These are phyloP conservation scores for Phylloscopus whistleri DNA, from an alignment of 2,113 vertebrate species.

Conservation along the genomic window DNA sequence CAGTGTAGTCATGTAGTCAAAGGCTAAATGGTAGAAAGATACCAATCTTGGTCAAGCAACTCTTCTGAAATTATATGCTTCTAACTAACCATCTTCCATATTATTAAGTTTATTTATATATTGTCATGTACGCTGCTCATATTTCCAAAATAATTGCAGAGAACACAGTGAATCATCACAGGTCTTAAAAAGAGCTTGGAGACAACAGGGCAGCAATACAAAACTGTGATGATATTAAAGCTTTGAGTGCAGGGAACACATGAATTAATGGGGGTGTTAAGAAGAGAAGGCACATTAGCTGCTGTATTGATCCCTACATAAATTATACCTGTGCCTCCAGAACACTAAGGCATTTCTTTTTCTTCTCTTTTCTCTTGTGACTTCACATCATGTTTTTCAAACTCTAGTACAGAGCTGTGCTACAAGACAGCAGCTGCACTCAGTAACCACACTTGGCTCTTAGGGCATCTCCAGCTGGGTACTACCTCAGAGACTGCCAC, in stretches of 20 bases:
- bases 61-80: slow-evolving; percentile 50
- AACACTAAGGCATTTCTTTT: background rate
- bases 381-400: background rate
- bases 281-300: background rate
- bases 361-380: background rate
- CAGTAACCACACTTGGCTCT: background rate
- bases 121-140: background rate
- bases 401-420: background rate
- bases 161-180: background rate
- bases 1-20: background rate
- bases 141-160: slow-evolving; percentile 13
- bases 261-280: background rate
- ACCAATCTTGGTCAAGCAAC: slow-evolving; percentile 36
- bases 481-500: background rate
- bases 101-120: slow-evolving; percentile 15
- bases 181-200: background rate
- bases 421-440: background rate
- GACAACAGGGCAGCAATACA: background rate
- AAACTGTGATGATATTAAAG: background rate
- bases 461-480: background rate
- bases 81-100: background rate
- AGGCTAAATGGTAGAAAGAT: background rate
- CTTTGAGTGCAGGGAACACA: background rate
- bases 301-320: background rate
- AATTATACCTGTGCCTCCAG: background rate